A percentile compares a stretch with the other conserved stretches of the same genome.
Evolutionary conservation across 2,888 invertebrate genomes (phyloP).

Genomic region (Meteorus cinctellus): DNA sequence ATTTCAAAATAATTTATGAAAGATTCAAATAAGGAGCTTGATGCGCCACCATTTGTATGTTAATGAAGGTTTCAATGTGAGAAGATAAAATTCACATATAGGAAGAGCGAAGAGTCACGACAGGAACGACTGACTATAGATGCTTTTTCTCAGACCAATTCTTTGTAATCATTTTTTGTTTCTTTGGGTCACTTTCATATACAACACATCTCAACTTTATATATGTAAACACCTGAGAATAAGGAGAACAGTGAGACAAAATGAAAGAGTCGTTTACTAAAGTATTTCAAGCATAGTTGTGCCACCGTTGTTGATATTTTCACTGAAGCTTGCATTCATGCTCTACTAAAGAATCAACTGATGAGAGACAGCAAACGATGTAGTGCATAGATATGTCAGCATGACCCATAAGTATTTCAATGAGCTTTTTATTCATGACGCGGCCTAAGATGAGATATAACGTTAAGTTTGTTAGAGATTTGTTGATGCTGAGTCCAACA

Average conservation of each 20-base stretch:
- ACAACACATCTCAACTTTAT: constrained; percentile 16
- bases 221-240: background rate
- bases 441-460: background rate
- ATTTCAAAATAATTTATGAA: background rate
- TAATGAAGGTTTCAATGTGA: background rate
- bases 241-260: background rate
- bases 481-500: no score
- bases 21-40: background rate
- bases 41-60: background rate
- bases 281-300: background rate
- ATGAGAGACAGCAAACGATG: background rate
- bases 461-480: no score
- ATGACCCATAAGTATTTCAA: background rate
- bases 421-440: background rate
- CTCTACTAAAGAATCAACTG: background rate
- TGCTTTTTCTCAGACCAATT: constrained; percentile 38
- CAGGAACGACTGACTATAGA: constrained; percentile 30
- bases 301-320: background rate
- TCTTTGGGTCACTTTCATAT: constrained; percentile 44
- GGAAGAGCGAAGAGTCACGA: background rate
- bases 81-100: background rate
- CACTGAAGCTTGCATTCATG: background rate
- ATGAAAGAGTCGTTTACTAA: background rate
- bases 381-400: background rate
- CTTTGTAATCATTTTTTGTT: constrained; percentile 45